A percentile compares a stretch with the other conserved stretches of the same genome.
Evolutionary conservation across 2,888 invertebrate species (phyloP).

Genomic region (Volucella inflata): DNA sequence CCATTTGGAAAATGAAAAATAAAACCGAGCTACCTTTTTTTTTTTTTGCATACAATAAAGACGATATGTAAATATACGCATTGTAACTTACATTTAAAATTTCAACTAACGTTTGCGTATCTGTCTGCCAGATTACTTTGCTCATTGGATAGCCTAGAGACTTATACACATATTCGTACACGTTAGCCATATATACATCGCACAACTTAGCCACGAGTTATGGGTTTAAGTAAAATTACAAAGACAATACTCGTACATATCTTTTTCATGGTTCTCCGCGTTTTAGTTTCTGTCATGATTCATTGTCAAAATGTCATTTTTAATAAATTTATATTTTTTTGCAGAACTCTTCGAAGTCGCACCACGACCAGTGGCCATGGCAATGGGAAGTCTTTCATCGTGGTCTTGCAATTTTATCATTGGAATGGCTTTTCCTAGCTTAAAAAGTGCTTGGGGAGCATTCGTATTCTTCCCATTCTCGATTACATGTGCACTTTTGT

Average conservation of each 20-base stretch:
- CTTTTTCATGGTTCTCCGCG: background rate
- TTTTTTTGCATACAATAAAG: too few species aligned
- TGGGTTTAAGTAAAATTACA: too few species aligned
- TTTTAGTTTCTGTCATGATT: too few species aligned
- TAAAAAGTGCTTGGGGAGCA: slow-evolving; percentile 87
- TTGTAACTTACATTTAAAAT: too few species aligned
- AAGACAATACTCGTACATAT: too few species aligned
- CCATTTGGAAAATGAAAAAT: too few species aligned
- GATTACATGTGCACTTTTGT: slow-evolving; percentile 81
- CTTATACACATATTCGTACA: too few species aligned
- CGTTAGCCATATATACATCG: too few species aligned
- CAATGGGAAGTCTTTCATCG: slow-evolving; percentile 92
- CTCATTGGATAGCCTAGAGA: background rate
- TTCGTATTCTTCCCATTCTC: slow-evolving; percentile 92
- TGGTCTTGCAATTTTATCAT: slow-evolving; percentile 95
- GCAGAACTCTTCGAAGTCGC: slow-evolving; percentile 92
- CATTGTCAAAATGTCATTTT: background rate
- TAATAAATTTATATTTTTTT: slow-evolving; percentile 77
- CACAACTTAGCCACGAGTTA: too few species aligned
- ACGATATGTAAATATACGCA: too few species aligned
- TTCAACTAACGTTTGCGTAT: too few species aligned
- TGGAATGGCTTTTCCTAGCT: slow-evolving; percentile 89
- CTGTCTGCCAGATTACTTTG: background rate
- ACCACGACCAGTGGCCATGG: slow-evolving; percentile 93
- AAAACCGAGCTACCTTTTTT: too few species aligned